These are phyloP conservation scores for Myiagra hebetior DNA, from an alignment of 2,113 vertebrate genomes.

Conservation along the genomic window DNA sequence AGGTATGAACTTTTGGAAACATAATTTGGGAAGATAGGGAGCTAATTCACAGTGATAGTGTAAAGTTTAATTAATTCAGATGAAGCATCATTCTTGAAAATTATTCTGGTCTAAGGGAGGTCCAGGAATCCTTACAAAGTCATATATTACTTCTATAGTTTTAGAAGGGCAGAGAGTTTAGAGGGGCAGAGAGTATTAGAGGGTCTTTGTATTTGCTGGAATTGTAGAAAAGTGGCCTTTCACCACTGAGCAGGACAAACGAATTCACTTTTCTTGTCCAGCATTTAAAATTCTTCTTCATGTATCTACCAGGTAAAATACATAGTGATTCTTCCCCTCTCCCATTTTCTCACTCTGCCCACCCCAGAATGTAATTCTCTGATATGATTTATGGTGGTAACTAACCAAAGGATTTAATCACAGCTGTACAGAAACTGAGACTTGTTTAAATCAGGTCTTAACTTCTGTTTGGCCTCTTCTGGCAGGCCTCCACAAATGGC, in stretches of 20 bases:
- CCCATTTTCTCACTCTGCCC: not conserved
- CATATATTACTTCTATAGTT: not conserved
- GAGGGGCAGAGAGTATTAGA: not conserved
- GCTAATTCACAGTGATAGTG: not conserved
- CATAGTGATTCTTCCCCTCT: not conserved
- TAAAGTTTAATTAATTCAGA: not conserved
- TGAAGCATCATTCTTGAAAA: not conserved
- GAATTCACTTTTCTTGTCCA: not conserved
- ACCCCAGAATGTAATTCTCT: not conserved
- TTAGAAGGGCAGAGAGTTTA: not conserved
- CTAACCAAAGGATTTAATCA: not conserved
- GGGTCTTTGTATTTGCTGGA: not conserved
- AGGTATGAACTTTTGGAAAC: not conserved
- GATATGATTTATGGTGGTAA: not conserved
- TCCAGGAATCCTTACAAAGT: not conserved
- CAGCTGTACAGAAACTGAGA: not conserved
- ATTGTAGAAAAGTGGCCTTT: not conserved
- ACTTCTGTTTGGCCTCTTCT: constrained; percentile 23
- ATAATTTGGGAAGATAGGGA: not conserved
- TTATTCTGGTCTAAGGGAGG: not conserved
- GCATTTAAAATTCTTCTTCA: not conserved
- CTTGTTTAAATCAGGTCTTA: constrained; percentile 6
- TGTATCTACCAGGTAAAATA: not conserved
- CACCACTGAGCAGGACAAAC: not conserved
- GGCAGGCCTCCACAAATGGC: not conserved